Evolutionary conservation across 2,113 vertebrate genomes (phyloP), one percentile per base, ranked within the genome.

Genomic region (Phyllostomus discolor): DNA sequence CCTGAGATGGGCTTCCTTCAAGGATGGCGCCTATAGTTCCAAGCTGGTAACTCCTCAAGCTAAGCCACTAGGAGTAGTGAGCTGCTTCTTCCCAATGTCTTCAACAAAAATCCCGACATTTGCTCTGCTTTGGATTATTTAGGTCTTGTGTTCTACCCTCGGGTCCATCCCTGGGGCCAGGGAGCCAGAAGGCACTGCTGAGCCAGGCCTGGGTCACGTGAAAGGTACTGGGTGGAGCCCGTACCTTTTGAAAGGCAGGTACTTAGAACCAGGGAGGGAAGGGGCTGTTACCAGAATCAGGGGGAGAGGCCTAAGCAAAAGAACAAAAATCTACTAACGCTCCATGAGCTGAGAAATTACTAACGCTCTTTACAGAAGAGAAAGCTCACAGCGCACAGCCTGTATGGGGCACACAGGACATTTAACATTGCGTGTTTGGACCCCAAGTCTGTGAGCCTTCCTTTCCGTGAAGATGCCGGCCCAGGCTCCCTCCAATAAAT

Each of bases 251-350:
- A 93, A 78, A 24, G 4, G 9, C 31, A 31, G n/a, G 19, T 67
- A 20, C 10, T 70, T 26, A 83, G 26, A 72, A 4, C 26, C 0
- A 19, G 14, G 43, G 1, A 66, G 2, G 7, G 4, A 1, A 19
- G 14, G 16, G 50, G 66, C 31, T 59, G 19, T 50, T n/a, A n/a
- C 64, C 19, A 38, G 41, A 82, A 43, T 0, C n/a, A 75, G 14
- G 10, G 19, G 0, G 0, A 62, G n/a, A 38, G 26, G 6, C 15
- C 69, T 20, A 90, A 72, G 2, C 76, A 67, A 57, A 7, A 12
- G 9, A 57, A 4, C 6, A 38, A 35, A 76, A 57, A 41, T 38
- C 59, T 43, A 16, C 59, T 46, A 16, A 7, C 76, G 22, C 54
- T 84, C n/a, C n/a, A n/a, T n/a, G n/a, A n/a, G n/a, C n/a, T n/a